Evolutionary conservation across 2,888 invertebrate genomes (phyloP).

Genomic region (Aradus depressus): DNA sequence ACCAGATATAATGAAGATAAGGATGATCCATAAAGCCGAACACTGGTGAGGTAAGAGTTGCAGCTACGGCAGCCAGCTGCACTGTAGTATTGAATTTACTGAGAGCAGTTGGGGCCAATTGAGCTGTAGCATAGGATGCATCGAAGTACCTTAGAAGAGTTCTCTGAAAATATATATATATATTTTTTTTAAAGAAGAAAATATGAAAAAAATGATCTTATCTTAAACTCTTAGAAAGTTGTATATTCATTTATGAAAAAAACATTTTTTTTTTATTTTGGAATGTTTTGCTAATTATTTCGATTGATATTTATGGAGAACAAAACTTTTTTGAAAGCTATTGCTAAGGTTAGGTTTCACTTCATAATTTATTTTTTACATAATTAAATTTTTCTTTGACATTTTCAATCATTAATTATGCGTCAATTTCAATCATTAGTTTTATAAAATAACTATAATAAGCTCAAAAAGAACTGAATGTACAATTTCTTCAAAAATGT

Average conservation of each 20-base stretch:
- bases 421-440: too few species aligned
- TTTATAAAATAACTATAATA: background rate
- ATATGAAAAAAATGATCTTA: too few species aligned
- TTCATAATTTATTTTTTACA: slow-evolving; percentile 4
- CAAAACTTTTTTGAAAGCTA: too few species aligned
- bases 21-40: slow-evolving; percentile 76
- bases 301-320: too few species aligned
- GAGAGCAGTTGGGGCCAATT: slow-evolving; percentile 79
- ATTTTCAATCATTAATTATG: too few species aligned
- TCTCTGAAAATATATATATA: slow-evolving; percentile 48
- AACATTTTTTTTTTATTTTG: too few species aligned
- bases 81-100: slow-evolving; percentile 93
- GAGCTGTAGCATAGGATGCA: slow-evolving; percentile 83
- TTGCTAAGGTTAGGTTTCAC: too few species aligned
- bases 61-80: slow-evolving; percentile 74
- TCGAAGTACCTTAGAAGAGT: slow-evolving; percentile 82
- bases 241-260: too few species aligned
- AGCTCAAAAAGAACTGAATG: background rate
- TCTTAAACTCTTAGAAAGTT: too few species aligned
- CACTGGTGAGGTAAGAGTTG: slow-evolving; percentile 82
- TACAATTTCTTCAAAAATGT: background rate
- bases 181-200: background rate
- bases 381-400: too few species aligned
- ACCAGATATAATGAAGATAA: slow-evolving; percentile 63
- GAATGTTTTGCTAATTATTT: too few species aligned